Base-by-base conservation (phyloP, 2,113 vertebrate species). In the Aramus guarauna region DNA sequence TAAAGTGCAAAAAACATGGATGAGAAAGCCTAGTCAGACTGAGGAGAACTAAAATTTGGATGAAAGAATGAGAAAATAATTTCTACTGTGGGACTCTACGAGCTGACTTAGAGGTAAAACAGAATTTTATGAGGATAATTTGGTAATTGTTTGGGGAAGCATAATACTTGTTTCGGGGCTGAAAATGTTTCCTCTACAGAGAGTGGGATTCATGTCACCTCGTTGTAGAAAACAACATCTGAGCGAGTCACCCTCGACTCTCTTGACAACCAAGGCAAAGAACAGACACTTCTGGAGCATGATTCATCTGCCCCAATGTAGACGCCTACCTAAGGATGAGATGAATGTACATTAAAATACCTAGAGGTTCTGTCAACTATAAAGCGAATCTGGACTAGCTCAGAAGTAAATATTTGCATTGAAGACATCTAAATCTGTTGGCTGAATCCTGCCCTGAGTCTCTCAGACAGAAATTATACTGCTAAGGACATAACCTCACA, bases 401-500 rank as follows among this genome's bases (percentile, higher is more conserved):
- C 80, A 55, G 32, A 58, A 84, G 80, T 71, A 71, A 97, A 97
- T 94, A 90, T 96, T 95, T 94, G 60, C 60, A 78, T 20, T 87
- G 77, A 74, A 81, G 71, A 71, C 24, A 50, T 36, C 13, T 13
- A 26, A 63, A 77, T 71, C 45, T 93, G 64, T 55, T 85, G 10
- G 29, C 71, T 69, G n/a, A 85, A 58, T 85, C n/a, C 63, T 91
- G 81, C 60, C 90, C 56, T 37, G 26, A 26, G 80, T 88, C n/a
- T 71, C 69, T 75, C 73, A 80, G 59, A 71, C 32, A 84, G 68
- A 81, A 93, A 91, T 90, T 62, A 32, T 15, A 1, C 73, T 85
- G 56, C 52, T 78, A 11, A 87, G 88, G 77, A 71, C 37, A 23
- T 34, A 50, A 68, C 52, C 23, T 79, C 62, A 41, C 60, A 41